A percentile compares a stretch with the other conserved stretches of the same genome.
Evolutionary conservation across 1,140 invertebrate species (phyloP).

Genomic region (Plutomurus gul): DNA sequence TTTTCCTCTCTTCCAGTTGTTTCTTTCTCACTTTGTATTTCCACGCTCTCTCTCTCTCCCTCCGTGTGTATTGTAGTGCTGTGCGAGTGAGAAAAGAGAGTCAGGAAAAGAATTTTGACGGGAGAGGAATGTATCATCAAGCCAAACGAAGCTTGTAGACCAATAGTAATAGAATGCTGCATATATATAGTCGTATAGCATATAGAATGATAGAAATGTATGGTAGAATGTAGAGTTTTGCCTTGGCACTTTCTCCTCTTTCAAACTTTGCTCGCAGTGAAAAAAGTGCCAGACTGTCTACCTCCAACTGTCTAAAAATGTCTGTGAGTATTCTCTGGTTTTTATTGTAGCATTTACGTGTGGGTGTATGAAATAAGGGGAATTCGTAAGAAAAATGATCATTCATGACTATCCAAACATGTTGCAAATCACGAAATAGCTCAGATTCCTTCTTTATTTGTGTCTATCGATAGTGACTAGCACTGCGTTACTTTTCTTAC

Average conservation of each 20-base stretch:
- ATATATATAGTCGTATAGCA: not conserved
- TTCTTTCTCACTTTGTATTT: not conserved
- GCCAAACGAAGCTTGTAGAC: not conserved
- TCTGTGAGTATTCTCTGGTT: not conserved
- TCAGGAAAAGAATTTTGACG: constrained; percentile 29
- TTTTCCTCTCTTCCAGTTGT: constrained; percentile 6
- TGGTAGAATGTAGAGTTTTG: not conserved
- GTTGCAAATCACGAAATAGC: constrained; percentile 9
- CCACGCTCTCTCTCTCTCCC: not conserved
- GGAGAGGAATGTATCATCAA: constrained; percentile 8
- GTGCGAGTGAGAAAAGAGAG: not conserved
- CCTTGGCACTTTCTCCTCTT: not conserved
- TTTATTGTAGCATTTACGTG: not conserved
- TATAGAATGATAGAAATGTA: not conserved
- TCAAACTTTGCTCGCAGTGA: not conserved
- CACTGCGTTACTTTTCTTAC: too few relatives aligned
- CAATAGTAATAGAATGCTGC: too few relatives aligned
- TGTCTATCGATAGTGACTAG: too few relatives aligned
- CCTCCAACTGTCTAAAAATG: not conserved
- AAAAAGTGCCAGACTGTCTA: not conserved
- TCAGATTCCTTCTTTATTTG: constrained; percentile 19
- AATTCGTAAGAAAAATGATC: not conserved
- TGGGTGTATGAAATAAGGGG: not conserved
- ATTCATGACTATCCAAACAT: constrained; percentile 15
- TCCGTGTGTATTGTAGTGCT: too few relatives aligned